Evolutionary conservation across 2,888 invertebrate species (phyloP).

Genomic region (Drosophila subsilvestris): DNA sequence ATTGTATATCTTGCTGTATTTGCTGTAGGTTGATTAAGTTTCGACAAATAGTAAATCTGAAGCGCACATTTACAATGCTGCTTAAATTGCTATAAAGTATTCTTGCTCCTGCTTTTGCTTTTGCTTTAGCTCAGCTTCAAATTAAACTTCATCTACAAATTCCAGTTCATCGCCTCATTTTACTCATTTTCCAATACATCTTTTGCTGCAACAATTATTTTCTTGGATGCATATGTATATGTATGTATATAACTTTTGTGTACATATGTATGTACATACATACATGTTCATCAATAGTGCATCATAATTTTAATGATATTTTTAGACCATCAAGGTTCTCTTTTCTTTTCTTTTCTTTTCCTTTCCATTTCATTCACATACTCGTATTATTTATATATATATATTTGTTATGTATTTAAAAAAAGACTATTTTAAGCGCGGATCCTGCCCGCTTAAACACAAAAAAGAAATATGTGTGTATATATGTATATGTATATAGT

Average conservation of each 20-base stretch:
- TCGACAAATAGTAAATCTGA: constrained; percentile 65
- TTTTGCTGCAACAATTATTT: constrained; percentile 47
- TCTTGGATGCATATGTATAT: constrained; percentile 7
- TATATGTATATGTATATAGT: constrained; percentile 37
- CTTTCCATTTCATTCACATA: constrained; percentile 43
- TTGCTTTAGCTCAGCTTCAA: not conserved
- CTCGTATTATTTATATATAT: constrained; percentile 36
- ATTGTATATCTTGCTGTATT: constrained; percentile 22
- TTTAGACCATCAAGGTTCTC: constrained; percentile 79
- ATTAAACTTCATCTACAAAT: constrained; percentile 17
- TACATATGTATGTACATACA: constrained; percentile 10
- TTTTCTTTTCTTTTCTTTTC: too few relatives aligned
- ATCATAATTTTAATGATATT: constrained; percentile 77
- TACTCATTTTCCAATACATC: not conserved
- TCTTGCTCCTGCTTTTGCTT: constrained; percentile 14
- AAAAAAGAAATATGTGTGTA: constrained; percentile 63
- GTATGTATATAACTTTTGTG: constrained; percentile 14
- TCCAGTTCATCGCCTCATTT: constrained; percentile 11
- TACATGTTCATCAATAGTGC: constrained; percentile 52
- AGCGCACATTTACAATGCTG: constrained; percentile 80
- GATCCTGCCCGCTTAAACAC: constrained; percentile 83
- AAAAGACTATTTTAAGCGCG: constrained; percentile 63
- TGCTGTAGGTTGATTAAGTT: constrained; percentile 39
- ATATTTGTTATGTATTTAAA: constrained; percentile 53
- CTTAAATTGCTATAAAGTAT: constrained; percentile 69